These are phyloP conservation scores for Leiothrix lutea DNA, from an alignment of 2,113 vertebrate species.

Conservation along the genomic window DNA sequence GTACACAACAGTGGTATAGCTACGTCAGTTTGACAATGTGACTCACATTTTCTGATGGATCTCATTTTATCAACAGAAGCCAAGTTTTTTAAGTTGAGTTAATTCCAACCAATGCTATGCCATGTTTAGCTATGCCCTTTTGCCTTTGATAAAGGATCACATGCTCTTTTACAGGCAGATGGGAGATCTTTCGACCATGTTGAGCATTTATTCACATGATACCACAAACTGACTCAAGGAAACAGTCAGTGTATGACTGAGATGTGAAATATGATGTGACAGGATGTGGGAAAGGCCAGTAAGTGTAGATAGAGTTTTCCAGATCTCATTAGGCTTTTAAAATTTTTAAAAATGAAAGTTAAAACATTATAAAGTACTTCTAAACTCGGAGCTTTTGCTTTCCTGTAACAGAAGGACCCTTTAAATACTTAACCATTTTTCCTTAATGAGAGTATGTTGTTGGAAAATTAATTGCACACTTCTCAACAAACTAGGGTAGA, in stretches of 20 bases:
- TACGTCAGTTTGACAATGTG: background rate
- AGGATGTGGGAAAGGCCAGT: background rate
- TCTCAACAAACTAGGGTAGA: background rate
- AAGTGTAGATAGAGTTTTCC: background rate
- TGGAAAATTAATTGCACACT: background rate
- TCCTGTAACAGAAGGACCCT: background rate
- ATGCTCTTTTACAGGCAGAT: background rate
- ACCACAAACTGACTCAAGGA: slow-evolving; percentile 11
- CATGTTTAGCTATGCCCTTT: background rate
- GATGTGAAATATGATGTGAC: background rate
- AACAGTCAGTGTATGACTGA: background rate
- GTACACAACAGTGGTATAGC: background rate
- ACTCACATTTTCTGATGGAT: background rate
- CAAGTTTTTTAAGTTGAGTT: background rate
- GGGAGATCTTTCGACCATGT: background rate
- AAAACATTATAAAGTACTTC: background rate
- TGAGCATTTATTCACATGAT: background rate
- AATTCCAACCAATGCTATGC: background rate
- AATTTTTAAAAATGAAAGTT: background rate
- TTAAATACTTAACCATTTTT: background rate
- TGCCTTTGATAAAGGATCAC: background rate
- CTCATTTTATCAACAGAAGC: background rate
- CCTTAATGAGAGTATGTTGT: background rate
- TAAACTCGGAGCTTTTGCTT: background rate
- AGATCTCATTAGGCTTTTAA: background rate